A percentile compares a stretch with the other conserved stretches of the same genome.
Evolutionary conservation across 2,797 vertebrate species (phyloP).

Genomic region (Gadopsis marmoratus): DNA sequence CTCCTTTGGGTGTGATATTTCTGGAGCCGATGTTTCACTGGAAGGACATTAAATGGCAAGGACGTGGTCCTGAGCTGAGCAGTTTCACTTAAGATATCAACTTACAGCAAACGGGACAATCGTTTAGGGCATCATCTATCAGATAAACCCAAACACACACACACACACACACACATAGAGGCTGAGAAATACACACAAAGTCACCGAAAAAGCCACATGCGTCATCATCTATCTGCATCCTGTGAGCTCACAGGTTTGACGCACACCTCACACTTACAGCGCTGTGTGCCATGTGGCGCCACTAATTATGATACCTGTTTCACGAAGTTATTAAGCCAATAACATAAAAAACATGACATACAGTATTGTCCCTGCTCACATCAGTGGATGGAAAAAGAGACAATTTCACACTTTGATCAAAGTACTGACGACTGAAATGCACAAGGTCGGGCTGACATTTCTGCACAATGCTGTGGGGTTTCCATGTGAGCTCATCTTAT

Average conservation of each 20-base stretch:
- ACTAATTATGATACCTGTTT: constrained; percentile 31
- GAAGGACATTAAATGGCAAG: constrained; percentile 23
- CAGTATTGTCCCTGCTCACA: background rate
- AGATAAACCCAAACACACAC: background rate
- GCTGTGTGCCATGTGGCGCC: constrained; percentile 27
- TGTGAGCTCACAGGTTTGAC: background rate
- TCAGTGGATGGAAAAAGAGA: constrained; percentile 1
- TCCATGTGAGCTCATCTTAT: background rate
- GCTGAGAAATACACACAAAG: background rate
- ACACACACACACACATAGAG: background rate
- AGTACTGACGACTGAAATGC: background rate
- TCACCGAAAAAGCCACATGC: constrained; percentile 12
- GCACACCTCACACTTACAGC: background rate
- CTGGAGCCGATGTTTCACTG: constrained; percentile 8
- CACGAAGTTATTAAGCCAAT: too few species aligned
- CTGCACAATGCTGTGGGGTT: background rate
- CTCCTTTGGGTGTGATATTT: constrained; percentile 11
- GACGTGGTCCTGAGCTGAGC: constrained; percentile 41
- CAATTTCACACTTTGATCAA: background rate
- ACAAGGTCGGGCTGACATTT: background rate
- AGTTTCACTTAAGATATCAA: constrained; percentile 24
- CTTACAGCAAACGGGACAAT: constrained; percentile 27
- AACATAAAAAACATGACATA: background rate
- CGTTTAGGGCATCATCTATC: background rate
- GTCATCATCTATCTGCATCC: constrained; percentile 22